A percentile compares a stretch with the other conserved stretches of the same genome.
Conservation (phyloP, 2,888 invertebrate genomes). For the Drosophila sordidapex region DNA sequence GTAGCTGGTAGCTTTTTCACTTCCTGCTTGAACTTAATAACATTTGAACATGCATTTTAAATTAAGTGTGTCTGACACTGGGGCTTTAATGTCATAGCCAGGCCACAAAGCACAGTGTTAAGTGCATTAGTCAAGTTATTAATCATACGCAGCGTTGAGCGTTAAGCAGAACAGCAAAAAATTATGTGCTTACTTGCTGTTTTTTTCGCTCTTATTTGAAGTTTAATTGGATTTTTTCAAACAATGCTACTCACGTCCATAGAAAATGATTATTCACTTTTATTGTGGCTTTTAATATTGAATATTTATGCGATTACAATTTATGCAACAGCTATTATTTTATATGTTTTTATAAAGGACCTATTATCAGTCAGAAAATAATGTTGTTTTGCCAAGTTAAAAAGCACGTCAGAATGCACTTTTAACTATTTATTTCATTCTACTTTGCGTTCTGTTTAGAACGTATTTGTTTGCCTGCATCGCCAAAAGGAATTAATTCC, state of each 20-base stretch:
- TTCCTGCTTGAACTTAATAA: constrained; percentile 71
- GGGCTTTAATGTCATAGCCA: constrained; percentile 63
- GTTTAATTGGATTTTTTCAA: constrained; percentile 1
- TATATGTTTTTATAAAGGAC: not conserved
- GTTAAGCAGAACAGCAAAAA: constrained; percentile 10
- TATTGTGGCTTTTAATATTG: not conserved
- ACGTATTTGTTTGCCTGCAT: constrained; percentile 35
- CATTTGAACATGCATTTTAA: constrained; percentile 74
- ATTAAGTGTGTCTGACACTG: constrained; percentile 70
- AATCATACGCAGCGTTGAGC: constrained; percentile 57
- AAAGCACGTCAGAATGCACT: not conserved
- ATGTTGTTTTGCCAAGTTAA: not conserved
- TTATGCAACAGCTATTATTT: not conserved
- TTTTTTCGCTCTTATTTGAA: not conserved
- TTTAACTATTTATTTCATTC: not conserved
- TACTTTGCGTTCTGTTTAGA: not conserved
- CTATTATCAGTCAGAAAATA: not conserved
- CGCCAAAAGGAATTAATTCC: constrained; percentile 19
- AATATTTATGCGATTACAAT: not conserved
- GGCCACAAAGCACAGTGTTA: constrained; percentile 28
- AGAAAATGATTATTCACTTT: not conserved
- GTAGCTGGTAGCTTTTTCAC: constrained; percentile 41
- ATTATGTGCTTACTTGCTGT: not conserved
- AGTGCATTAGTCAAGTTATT: constrained; percentile 68
- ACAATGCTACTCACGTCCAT: not conserved